Evolutionary conservation across 2,113 vertebrate species (phyloP).

Genomic region (Nesoenas mayeri): DNA sequence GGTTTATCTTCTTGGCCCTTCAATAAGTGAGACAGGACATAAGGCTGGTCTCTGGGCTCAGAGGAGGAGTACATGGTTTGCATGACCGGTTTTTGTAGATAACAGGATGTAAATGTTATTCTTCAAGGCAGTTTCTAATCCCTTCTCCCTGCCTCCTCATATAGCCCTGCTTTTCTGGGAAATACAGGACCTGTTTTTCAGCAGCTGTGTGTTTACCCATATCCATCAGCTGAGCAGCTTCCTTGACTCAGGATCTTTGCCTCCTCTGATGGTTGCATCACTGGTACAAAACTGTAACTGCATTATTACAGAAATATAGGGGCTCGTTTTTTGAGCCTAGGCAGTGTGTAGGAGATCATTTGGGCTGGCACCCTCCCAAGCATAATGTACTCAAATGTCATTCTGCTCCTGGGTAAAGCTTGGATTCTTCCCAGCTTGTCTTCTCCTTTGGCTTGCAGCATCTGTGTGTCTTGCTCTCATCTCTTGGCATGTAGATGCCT

Average conservation of each 20-base stretch:
- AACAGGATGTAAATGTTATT: background rate
- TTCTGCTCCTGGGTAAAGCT: background rate
- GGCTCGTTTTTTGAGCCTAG: background rate
- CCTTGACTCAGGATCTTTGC: background rate
- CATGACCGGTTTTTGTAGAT: background rate
- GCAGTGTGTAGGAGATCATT: background rate
- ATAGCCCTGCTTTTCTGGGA: background rate
- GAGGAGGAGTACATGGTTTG: background rate
- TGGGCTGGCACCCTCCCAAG: constrained; percentile 4
- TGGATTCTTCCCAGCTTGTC: background rate
- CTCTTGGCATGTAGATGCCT: background rate
- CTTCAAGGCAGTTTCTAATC: background rate
- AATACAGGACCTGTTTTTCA: background rate
- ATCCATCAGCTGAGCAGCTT: background rate
- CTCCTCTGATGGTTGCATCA: background rate
- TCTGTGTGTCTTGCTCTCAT: background rate
- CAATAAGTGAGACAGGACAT: background rate
- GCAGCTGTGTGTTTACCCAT: background rate
- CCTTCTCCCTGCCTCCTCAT: background rate
- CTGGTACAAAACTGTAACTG: background rate
- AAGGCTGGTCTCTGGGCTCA: background rate
- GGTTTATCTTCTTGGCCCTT: background rate
- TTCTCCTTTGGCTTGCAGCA: background rate
- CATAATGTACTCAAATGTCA: constrained; percentile 22
- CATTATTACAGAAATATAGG: background rate